Conservation (phyloP, 2,113 vertebrate genomes). For the Bungarus multicinctus region DNA sequence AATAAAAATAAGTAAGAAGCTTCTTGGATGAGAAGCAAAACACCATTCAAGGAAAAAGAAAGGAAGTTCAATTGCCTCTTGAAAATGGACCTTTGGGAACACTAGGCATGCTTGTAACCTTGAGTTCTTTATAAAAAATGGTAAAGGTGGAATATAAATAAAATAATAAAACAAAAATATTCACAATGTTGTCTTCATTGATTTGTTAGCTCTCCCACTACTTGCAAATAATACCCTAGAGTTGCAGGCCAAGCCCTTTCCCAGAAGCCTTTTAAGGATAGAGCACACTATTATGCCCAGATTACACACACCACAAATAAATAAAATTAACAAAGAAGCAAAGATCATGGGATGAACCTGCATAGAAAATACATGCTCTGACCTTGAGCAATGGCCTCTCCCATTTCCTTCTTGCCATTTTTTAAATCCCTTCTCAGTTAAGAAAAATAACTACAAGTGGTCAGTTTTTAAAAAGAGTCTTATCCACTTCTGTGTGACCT, state of each 20-base stretch:
- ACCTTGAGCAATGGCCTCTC: not conserved
- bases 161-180: not conserved
- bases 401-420: not conserved
- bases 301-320: not conserved
- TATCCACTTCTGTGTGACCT: not conserved
- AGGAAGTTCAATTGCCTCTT: not conserved
- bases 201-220: not conserved
- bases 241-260: not conserved
- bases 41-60: not conserved
- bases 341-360: not conserved
- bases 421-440: not conserved
- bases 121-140: not conserved
- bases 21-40: not conserved
- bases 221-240: not conserved
- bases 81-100: not conserved
- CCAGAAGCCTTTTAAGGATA: not conserved
- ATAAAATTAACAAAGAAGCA: not conserved
- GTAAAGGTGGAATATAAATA: not conserved
- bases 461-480: not conserved
- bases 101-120: not conserved
- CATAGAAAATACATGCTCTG: not conserved
- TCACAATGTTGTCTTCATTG: not conserved
- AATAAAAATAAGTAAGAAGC: no score
- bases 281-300: not conserved
- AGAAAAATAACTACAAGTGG: not conserved